Evolutionary conservation across 2,888 invertebrate genomes (phyloP).

Genomic region (Cryptus viduatorius): DNA sequence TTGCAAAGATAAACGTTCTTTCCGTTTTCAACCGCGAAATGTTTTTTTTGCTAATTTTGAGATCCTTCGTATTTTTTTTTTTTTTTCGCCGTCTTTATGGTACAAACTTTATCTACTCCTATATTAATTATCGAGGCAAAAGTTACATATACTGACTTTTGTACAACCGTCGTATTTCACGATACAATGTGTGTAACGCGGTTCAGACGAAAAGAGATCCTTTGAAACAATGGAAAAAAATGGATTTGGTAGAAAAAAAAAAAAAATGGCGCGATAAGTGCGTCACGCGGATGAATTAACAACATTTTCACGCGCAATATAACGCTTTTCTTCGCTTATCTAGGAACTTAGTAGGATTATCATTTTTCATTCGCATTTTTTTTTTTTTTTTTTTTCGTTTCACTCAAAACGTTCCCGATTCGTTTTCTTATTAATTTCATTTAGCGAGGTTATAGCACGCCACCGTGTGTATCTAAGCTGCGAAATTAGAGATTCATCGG

Average conservation of each 20-base stretch:
- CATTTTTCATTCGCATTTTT: constrained; percentile 30
- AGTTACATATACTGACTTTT: constrained; percentile 78
- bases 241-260: neutral
- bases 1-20: neutral
- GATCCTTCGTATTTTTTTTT: neutral
- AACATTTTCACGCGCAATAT: constrained; percentile 38
- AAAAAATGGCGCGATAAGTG: neutral
- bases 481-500: constrained; percentile 9
- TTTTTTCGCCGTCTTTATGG: constrained; percentile 56
- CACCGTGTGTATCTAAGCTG: constrained; percentile 20
- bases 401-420: neutral
- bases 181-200: constrained; percentile 28
- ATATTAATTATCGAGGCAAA: constrained; percentile 70
- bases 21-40: neutral
- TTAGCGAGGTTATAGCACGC: constrained; percentile 46
- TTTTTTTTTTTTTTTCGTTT: neutral
- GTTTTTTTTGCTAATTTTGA: neutral
- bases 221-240: neutral
- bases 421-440: constrained; percentile 26
- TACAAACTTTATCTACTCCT: constrained; percentile 66
- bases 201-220: constrained; percentile 29
- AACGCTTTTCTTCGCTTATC: constrained; percentile 65
- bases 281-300: neutral
- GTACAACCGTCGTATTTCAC: constrained; percentile 73
- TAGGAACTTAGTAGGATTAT: constrained; percentile 76